Evolutionary conservation across 1,140 invertebrate species (phyloP), one percentile per base, ranked within the genome.

Genomic region (Homarus americanus): DNA sequence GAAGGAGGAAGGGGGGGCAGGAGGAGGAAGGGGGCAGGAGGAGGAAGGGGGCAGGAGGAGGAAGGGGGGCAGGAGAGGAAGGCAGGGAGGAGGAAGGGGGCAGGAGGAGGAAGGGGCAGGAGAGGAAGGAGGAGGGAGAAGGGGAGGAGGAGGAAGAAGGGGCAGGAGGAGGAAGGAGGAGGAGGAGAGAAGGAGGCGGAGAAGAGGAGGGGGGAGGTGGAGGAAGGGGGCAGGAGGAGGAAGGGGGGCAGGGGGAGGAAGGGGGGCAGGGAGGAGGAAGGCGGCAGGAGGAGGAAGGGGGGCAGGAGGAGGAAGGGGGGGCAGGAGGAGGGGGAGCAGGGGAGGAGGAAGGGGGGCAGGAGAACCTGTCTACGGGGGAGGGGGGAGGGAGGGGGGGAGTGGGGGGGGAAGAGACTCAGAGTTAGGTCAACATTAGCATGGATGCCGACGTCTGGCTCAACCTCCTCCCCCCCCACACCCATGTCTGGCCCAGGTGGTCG

Each of bases 331-430:
- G n/a, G n/a, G n/a, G n/a, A n/a, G n/a, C n/a, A n/a, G n/a, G 36
- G 12, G 69, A n/a, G 34, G 69, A 36, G 34, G 9, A 49, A 49
- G 9, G 1, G 15, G 9, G 44, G 0, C 44, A 49, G 44, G 44
- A 5, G 44, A n/a, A n/a, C n/a, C n/a, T n/a, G n/a, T n/a, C n/a
- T n/a, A n/a, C n/a, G n/a, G n/a, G 66, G 66, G 34, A 34, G 66
- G 34, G 66, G 66, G 34, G 66, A 34, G 34, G 66, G 72, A 73
- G 72, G 72, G 36, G 28, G 72, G 72, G 72, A 73, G 10, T n/a
- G 28, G 32, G 28, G n/a, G 72, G 28, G 72, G 72, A 73, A 32
- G 72, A 73, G 72, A 1, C 38, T 5, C 36, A 41, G 24, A 76
- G 24, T 38, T 38, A 75, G 72, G 12, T 1, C 34, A 34, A n/a